Percentiles rank a stretch among this genome's conserved stretches.
Conservation (phyloP, 2,113 vertebrate genomes). For the Xenotilapia leptura region DNA sequence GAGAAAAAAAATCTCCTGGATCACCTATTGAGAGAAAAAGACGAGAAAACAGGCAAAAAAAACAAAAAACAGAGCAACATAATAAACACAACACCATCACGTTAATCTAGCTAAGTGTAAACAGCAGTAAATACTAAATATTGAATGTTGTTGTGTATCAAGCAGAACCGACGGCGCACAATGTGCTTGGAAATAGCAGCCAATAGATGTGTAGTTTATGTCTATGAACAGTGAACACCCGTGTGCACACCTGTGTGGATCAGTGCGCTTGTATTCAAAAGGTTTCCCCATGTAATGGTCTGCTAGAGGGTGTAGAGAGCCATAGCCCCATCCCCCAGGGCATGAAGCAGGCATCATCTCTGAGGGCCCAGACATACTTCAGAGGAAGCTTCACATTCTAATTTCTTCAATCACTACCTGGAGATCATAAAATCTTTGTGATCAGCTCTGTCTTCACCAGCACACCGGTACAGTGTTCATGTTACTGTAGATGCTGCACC, state of each 20-base stretch:
- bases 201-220: rapidly evolving
- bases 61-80: background rate
- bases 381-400: background rate
- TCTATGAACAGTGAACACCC: background rate
- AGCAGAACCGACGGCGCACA: rapidly evolving
- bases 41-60: too few relatives aligned
- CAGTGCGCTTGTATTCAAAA: rapidly evolving
- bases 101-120: background rate
- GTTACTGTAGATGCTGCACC: background rate
- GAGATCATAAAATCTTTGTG: background rate
- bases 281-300: rapidly evolving
- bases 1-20: too few relatives aligned
- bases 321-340: rapidly evolving
- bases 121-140: background rate
- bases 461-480: background rate
- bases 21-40: too few relatives aligned
- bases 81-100: rapidly evolving
- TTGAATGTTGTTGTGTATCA: too few relatives aligned
- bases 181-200: rapidly evolving
- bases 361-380: rapidly evolving
- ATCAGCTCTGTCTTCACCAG: background rate
- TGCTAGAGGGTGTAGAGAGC: rapidly evolving
- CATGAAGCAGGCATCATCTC: rapidly evolving
- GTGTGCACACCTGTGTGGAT: background rate
- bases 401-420: background rate